phyloP scores from a whole-genome alignment of 2,888 invertebrate genomes.

The Aleiodes alternator region DNA sequence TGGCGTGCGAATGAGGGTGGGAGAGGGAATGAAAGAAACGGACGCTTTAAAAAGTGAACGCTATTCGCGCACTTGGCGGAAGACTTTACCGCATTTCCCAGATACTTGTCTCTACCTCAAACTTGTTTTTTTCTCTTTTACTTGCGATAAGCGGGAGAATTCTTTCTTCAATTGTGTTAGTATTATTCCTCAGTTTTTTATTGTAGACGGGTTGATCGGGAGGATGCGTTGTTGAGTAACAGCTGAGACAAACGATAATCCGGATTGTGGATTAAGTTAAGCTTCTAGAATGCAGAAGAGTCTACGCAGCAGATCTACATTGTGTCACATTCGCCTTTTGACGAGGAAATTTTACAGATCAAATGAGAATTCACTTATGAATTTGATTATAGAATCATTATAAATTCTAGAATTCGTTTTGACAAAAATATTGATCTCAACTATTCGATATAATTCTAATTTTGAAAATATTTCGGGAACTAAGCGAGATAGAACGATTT shows the following conservation, averaged over 20 bases:
- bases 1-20: no score
- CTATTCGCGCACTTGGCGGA: no score
- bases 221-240: conserved; percentile 54
- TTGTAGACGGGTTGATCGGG: background rate
- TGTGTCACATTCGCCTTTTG: conserved; percentile 14
- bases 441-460: no score
- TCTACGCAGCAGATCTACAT: conserved; percentile 18
- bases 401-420: no score
- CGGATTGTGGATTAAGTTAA: conserved; percentile 74
- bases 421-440: no score
- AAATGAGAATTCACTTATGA: no score
- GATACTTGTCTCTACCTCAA: conserved; percentile 64
- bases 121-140: background rate
- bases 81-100: no score
- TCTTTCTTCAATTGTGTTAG: background rate
- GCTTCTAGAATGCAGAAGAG: conserved; percentile 55
- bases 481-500: no score
- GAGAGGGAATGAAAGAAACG: no score
- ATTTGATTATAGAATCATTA: no score
- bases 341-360: background rate
- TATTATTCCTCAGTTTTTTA: conserved; percentile 6
- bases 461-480: no score
- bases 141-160: background rate
- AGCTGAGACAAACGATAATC: conserved; percentile 70
- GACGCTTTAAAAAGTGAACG: no score